These are phyloP conservation scores for Catagonus wagneri DNA, from an alignment of 2,113 vertebrate genomes.

Conservation along the genomic window DNA sequence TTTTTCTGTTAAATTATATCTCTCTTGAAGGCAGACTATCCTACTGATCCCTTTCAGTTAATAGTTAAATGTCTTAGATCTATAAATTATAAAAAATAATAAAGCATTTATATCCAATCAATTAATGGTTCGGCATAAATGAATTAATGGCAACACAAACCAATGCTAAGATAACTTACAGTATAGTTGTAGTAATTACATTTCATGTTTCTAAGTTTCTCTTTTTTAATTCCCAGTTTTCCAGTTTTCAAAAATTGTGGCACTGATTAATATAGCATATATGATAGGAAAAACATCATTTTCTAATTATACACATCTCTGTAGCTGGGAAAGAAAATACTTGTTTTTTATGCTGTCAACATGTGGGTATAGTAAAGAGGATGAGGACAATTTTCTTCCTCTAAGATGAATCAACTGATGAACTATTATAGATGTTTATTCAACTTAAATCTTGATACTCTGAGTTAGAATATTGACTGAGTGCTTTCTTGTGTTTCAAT, in stretches of 20 bases:
- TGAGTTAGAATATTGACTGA: background rate
- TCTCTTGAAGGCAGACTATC: background rate
- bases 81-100: background rate
- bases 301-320: background rate
- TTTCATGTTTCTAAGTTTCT: background rate
- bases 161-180: background rate
- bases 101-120: background rate
- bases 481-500: background rate
- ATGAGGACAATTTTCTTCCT: background rate
- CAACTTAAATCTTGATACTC: background rate
- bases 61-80: background rate
- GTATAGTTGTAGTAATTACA: background rate
- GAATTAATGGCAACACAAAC: background rate
- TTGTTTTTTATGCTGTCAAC: background rate
- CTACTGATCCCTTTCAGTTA: background rate
- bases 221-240: background rate
- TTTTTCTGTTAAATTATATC: background rate
- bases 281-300: background rate
- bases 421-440: background rate
- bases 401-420: background rate
- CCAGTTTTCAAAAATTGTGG: background rate
- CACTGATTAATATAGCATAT: background rate
- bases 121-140: background rate
- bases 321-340: background rate
- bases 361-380: background rate